These are phyloP conservation scores for Boleophthalmus pectinirostris DNA, from an alignment of 2,113 vertebrate species.

Conservation along the genomic window DNA sequence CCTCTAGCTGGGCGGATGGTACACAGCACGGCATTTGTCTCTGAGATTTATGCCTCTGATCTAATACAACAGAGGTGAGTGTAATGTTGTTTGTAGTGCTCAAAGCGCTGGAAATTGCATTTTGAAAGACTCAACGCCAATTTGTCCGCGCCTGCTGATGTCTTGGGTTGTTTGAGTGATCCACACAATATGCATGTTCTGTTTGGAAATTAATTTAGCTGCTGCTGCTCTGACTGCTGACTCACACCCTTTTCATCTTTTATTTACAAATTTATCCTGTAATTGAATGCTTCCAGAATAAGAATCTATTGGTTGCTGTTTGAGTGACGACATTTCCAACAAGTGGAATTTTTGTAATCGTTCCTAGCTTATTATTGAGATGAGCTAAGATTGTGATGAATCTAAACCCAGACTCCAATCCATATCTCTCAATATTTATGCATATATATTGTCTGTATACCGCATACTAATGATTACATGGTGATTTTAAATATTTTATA, in stretches of 20 bases:
- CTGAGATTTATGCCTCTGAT: slow-evolving; percentile 21
- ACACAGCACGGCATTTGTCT: slow-evolving; percentile 4
- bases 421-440: no score
- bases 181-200: slow-evolving; percentile 11
- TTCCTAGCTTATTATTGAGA: neutral
- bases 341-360: neutral
- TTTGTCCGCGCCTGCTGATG: slow-evolving; percentile 9
- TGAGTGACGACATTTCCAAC: neutral
- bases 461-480: no score
- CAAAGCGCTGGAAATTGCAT: slow-evolving; percentile 22
- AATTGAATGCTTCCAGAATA: neutral
- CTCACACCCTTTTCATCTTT: neutral
- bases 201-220: neutral
- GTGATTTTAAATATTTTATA: no score
- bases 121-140: slow-evolving; percentile 16
- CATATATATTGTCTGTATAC: no score
- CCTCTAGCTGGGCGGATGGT: neutral
- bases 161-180: slow-evolving; percentile 11
- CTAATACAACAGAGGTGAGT: slow-evolving; percentile 16
- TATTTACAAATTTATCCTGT: neutral
- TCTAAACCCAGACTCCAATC: neutral
- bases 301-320: neutral
- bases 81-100: slow-evolving; percentile 30
- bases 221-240: neutral
- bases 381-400: neutral